Base-by-base conservation (phyloP, 2,113 vertebrate genomes). In the Atherinomorus stipes region DNA sequence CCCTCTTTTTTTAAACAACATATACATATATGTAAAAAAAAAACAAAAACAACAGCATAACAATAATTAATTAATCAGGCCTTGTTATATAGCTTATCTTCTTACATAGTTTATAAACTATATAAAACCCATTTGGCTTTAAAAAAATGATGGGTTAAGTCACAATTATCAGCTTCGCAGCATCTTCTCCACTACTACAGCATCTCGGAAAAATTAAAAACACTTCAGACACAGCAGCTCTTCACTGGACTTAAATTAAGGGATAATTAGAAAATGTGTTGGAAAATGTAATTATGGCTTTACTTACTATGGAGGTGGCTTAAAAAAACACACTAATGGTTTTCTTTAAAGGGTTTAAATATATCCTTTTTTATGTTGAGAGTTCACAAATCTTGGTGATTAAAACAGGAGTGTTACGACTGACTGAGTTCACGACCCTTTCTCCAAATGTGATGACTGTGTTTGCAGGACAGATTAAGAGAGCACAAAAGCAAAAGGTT, bases 401-500 rank as follows among this genome's bases (percentile, higher is more conserved):
- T 28, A 28, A 28, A 31, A 31, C 28, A 7, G 28, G 3, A 7
- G 7, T 31, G 7, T 13, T 38, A 7, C 28, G 7, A 4, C n/a
- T 28, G 23, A 68, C 15, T 11, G 31, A 44, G 61, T 23, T 15
- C 60, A 22, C 18, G 22, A 8, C 5, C 8, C 16, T 40, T 78
- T 58, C 40, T 60, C 22, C 13, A 11, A 9, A 38, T 45, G 44
- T 42, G 51, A 75, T 67, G 53, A n/a, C 22, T 66, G 34, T 47
- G 37, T 47, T 63, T 28, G 19, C 18, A 57, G n/a, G 58, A 74
- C 0, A 4, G 63, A 58, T 60, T 26, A 71, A 71, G 56, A 37
- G 7, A 28, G 28, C 59, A 58, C 19, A 21, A 12, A 65, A 52
- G 56, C 53, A 59, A 51, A 63, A 75, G 71, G 15, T 78, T 49